Conservation (phyloP, 37 sponge, comb jelly and placozoan species). For the Spongia lamella region DNA sequence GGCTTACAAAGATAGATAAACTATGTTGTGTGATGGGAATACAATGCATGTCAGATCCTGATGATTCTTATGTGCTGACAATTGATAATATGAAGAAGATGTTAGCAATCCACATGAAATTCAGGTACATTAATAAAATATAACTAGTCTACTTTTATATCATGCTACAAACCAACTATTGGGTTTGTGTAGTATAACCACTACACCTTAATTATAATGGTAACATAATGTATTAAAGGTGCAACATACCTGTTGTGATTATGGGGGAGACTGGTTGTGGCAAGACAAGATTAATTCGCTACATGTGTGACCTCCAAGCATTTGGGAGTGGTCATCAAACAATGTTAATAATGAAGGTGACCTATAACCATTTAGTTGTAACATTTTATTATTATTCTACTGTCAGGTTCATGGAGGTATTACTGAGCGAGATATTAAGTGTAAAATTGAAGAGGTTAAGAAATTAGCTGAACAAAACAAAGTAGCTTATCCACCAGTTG, state of each 20-base stretch:
- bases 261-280: constrained; percentile 99
- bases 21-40: constrained; percentile 61
- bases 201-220: no score
- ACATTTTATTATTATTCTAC: not conserved
- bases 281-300: constrained; percentile 82
- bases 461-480: constrained; percentile 49
- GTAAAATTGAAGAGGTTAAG: constrained; percentile 58
- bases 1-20: constrained; percentile 43
- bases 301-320: constrained; percentile 73
- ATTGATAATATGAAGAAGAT: constrained; percentile 86
- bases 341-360: constrained; percentile 57
- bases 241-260: constrained; percentile 86
- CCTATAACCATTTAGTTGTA: no score
- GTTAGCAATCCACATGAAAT: constrained; percentile 91
- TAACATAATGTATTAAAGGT: constrained; percentile 30
- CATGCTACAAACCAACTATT: no score
- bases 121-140: constrained; percentile 78
- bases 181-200: no score
- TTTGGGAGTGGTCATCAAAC: not conserved
- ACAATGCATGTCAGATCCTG: constrained; percentile 60
- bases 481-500: constrained; percentile 15
- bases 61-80: constrained; percentile 79
- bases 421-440: constrained; percentile 61
- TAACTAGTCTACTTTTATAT: no score
- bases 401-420: constrained; percentile 86